phyloP scores from a whole-genome alignment of 2,113 vertebrate species.

The Bufo gargarizans region DNA sequence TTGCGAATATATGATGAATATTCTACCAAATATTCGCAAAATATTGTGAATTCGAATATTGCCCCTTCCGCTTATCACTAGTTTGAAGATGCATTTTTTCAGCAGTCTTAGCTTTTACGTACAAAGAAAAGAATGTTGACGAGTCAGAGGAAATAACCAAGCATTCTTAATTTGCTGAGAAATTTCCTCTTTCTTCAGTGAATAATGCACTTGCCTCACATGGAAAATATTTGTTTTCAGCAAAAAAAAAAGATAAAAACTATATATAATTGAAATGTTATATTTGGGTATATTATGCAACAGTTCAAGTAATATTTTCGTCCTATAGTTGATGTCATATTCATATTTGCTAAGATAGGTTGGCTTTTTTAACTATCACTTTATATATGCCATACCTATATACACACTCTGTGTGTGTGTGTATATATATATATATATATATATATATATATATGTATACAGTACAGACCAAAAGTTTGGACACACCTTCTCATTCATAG shows the following conservation, averaged over 20 bases:
- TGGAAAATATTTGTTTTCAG: neutral
- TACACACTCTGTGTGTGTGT: too few relatives aligned
- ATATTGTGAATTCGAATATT: too few relatives aligned
- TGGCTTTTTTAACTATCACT: too few relatives aligned
- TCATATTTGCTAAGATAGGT: too few relatives aligned
- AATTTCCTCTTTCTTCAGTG: constrained; percentile 32
- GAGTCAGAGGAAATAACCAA: constrained; percentile 37
- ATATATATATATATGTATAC: too few relatives aligned
- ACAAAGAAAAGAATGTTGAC: constrained; percentile 38
- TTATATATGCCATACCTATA: too few relatives aligned
- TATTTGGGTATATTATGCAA: neutral
- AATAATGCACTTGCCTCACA: constrained; percentile 13
- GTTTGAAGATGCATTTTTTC: neutral
- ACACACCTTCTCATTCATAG: too few relatives aligned
- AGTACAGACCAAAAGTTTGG: too few relatives aligned
- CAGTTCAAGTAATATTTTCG: neutral
- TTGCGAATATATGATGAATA: too few relatives aligned
- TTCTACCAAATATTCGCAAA: too few relatives aligned
- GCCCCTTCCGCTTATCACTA: neutral
- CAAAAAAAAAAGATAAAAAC: neutral
- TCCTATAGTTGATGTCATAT: neutral
- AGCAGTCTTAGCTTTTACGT: constrained; percentile 39
- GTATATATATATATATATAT: too few relatives aligned
- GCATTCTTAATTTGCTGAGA: constrained; percentile 24
- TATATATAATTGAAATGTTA: neutral